Percentiles rank a stretch among this genome's conserved stretches.
phyloP scores from a whole-genome alignment of 2,113 vertebrate species.

The Poeciliopsis turrubarensis region DNA sequence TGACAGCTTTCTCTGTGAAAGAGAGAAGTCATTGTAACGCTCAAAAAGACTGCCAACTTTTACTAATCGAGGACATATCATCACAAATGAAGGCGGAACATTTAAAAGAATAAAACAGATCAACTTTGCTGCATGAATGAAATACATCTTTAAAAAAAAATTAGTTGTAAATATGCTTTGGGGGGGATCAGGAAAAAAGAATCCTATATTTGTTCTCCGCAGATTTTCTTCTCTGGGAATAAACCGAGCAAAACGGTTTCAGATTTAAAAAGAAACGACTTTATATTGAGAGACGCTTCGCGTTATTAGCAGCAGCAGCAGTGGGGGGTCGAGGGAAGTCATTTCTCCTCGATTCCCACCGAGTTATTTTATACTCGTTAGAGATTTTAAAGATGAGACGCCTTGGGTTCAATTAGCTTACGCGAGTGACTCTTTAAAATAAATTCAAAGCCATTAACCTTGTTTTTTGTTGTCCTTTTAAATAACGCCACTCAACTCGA shows the following conservation, averaged over 20 bases:
- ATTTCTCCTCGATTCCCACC: slow-evolving; percentile 43
- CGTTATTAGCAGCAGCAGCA: slow-evolving; percentile 35
- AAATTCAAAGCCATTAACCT: slow-evolving; percentile 18
- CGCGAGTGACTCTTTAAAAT: slow-evolving; percentile 2
- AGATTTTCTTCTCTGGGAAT: neutral
- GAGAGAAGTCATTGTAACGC: no score
- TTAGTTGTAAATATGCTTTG: neutral
- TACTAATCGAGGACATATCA: no score
- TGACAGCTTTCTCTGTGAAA: no score
- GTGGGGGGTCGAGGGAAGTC: slow-evolving; percentile 38
- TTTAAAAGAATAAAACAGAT: no score
- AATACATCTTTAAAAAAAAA: neutral
- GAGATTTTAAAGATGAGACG: slow-evolving; percentile 42
- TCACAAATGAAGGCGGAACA: no score
- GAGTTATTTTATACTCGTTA: slow-evolving; percentile 59
- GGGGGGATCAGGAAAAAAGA: neutral
- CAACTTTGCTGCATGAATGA: no score
- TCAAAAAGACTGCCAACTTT: no score
- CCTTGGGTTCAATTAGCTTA: slow-evolving; percentile 25
- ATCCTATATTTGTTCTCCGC: neutral
- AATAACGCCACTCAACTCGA: neutral
- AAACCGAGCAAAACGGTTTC: slow-evolving; percentile 22
- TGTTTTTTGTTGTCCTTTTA: neutral
- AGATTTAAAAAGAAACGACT: slow-evolving; percentile 29
- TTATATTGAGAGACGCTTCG: slow-evolving; percentile 30